These are phyloP conservation scores for Machimus atricapillus DNA, from an alignment of 2,888 invertebrate species.

Conservation along the genomic window DNA sequence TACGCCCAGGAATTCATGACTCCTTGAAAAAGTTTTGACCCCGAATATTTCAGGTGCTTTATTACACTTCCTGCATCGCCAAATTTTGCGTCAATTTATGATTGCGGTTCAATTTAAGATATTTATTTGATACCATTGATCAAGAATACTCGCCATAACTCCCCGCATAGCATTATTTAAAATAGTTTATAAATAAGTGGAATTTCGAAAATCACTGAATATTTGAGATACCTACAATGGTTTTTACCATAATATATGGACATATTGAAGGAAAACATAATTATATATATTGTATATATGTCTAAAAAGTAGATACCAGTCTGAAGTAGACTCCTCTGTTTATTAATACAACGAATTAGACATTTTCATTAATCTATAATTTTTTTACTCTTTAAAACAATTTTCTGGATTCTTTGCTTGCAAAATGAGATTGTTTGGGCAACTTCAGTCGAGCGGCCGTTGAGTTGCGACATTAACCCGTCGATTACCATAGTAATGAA, in stretches of 20 bases:
- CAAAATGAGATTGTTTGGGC: background rate
- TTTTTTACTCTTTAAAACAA: background rate
- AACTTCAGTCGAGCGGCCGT: background rate
- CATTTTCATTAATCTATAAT: background rate
- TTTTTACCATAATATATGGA: too few species aligned
- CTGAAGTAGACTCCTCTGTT: too few species aligned
- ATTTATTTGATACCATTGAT: background rate
- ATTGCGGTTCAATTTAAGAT: background rate
- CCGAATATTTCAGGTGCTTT: constrained; percentile 9
- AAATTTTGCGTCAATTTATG: background rate
- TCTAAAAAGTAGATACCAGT: too few species aligned
- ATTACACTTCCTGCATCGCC: background rate
- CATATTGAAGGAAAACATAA: too few species aligned
- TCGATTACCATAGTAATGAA: background rate
- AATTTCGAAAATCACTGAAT: too few species aligned
- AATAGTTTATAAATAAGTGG: too few species aligned
- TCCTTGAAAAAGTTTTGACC: background rate
- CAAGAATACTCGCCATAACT: too few species aligned
- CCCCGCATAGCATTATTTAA: too few species aligned
- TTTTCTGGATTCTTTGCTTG: background rate
- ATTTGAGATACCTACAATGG: too few species aligned
- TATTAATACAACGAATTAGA: background rate
- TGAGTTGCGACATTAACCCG: background rate
- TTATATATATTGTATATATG: too few species aligned
- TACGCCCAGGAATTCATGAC: background rate